Conservation (phyloP, 2,888 invertebrate species). For the Phortica okadai region DNA sequence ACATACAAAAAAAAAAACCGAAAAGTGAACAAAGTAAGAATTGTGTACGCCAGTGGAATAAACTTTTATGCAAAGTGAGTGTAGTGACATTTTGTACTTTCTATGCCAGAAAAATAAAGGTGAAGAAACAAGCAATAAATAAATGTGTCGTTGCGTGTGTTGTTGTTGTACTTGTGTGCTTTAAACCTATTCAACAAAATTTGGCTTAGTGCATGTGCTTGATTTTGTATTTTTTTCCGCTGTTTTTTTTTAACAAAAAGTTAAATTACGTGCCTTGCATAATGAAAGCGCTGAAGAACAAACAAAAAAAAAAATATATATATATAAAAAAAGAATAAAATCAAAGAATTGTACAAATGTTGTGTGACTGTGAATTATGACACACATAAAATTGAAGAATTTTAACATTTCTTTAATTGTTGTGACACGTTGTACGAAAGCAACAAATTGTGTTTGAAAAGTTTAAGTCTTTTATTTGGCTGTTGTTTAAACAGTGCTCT, state of each 20-base stretch:
- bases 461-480: not conserved
- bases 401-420: slow-evolving; percentile 7
- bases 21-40: slow-evolving; percentile 15
- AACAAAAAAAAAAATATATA: not conserved
- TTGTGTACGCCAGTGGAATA: slow-evolving; percentile 38
- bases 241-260: not conserved
- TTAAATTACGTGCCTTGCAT: not conserved
- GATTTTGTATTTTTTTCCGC: not conserved
- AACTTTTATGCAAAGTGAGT: slow-evolving; percentile 45
- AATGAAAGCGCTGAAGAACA: not conserved
- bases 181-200: not conserved
- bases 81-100: slow-evolving; percentile 49
- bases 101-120: slow-evolving; percentile 28
- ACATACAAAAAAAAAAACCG: slow-evolving; percentile 18
- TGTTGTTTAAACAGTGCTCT: not conserved
- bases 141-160: slow-evolving; percentile 39
- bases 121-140: not conserved
- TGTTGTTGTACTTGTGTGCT: not conserved
- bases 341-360: not conserved
- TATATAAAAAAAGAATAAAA: not conserved
- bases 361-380: slow-evolving; percentile 1
- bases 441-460: not conserved
- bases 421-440: not conserved
- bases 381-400: slow-evolving; percentile 6
- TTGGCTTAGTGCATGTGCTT: not conserved